Evolutionary conservation across 2,797 vertebrate genomes (phyloP), one percentile per base, ranked within the genome.

Genomic region (Selene dorsalis): DNA sequence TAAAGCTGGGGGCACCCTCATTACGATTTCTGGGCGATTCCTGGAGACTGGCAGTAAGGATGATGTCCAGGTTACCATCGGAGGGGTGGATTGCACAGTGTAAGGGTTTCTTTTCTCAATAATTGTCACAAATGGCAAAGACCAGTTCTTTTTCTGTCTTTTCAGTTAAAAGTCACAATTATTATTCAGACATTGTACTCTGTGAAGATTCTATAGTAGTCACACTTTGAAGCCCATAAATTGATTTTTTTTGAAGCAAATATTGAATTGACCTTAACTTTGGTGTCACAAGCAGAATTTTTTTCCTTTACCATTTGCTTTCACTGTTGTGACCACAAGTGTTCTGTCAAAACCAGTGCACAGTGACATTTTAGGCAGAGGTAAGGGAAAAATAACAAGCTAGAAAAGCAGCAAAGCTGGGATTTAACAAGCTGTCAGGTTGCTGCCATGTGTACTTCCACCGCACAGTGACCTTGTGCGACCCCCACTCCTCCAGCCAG

Each of bases 41-140:
- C 84, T 99, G 82, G 90, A 96, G 81, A 98, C 97, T 0, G 97
- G 96, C 74, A 98, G 96, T 66, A 93, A 91, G 77, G 95, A 96
- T 17, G 98, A 99, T 35, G 91, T 99, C 73, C 87, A 82, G 17
- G 95, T 99, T 89, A 88, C 86, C 32, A 90, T 98, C 0, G 95
- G 89, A n/a, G 86, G 53, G 14, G 94, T 96, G 89, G 92, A 90
- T 56, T 99, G 98, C 90, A 82, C 83, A 70, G 96, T 99, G 98
- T 99, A 96, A 83, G 98, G 94, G 92, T 39, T 77, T 20, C 38
- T 41, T 73, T 53, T 64, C 41, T 61, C 38, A 69, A 18, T 85
- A 70, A 74, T 84, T 87, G 75, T 82, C 76, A 88, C 86, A 89
- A 83, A 81, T 0, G 4, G 56, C 61, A 67, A 83, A 79, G 62